Percentiles rank a stretch among this genome's conserved stretches.
These are phyloP conservation scores for Cygnus olor DNA, from an alignment of 2,797 vertebrate genomes.

Conservation along the genomic window DNA sequence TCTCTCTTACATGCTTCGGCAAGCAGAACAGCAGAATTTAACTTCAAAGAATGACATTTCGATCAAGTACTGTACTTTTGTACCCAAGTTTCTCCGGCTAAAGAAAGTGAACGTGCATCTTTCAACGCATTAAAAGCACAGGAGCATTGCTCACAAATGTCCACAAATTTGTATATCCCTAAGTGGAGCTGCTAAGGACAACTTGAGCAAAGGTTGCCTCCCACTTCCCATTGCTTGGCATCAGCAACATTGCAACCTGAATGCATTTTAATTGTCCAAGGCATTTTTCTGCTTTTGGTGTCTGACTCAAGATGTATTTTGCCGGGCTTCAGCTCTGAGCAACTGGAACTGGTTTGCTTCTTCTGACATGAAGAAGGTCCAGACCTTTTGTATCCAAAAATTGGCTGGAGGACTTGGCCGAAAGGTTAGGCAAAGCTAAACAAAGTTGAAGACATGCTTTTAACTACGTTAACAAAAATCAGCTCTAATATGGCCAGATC, in stretches of 20 bases:
- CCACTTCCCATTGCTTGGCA: background rate
- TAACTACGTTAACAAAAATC: background rate
- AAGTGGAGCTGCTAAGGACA: background rate
- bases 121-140: background rate
- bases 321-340: background rate
- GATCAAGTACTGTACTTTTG: background rate
- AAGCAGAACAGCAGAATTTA: fast-evolving
- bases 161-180: fast-evolving
- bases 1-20: background rate
- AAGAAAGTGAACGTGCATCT: fast-evolving
- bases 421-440: background rate
- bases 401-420: background rate
- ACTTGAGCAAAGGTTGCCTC: background rate
- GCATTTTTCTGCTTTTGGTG: background rate
- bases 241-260: background rate
- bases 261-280: background rate
- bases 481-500: background rate
- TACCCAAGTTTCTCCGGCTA: background rate
- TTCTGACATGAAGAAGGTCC: background rate
- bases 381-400: background rate
- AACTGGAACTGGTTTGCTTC: background rate
- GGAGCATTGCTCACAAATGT: background rate
- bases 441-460: background rate
- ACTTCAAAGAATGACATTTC: background rate
- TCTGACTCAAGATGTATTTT: background rate